Base-by-base conservation (phyloP, 35 echinoderm and acorn worm genomes). In the Anneissia japonica region DNA sequence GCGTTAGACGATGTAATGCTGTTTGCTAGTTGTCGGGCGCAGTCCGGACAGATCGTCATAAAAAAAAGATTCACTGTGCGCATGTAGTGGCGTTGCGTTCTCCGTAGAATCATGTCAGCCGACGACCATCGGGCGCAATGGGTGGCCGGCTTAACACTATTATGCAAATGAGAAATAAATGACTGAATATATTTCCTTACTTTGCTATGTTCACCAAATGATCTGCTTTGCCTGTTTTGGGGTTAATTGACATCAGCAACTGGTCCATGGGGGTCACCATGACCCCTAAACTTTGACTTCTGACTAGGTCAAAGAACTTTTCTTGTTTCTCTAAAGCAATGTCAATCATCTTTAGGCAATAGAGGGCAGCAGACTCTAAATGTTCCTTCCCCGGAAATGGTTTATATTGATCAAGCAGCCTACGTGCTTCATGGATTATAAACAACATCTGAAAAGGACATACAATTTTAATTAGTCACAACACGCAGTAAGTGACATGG, bases 181-280 rank as follows among this genome's bases (percentile, higher is more conserved):
- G n/a, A n/a, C n/a, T n/a, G n/a, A n/a, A n/a, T n/a, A 29, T 37
- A 82, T 0, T 21, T 43, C 83, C 90, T 84, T 77, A 99, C 96
- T 94, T 93, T 76, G 92, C 86, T 79, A 99, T 85, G 46, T 94
- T 86, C 29, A 93, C 89, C 26, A 99, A 81, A 56, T 99, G 96
- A 46, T 99, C 96, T 32, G 96, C 92, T 32, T 86, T 88, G 37
- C 89, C 89, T 0, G 96, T 86, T 6, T 90, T 78, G 26, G 92
- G 91, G 46, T 93, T 98, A 76, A 98, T 98, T 0, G 87, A 89
- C 95, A 98, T 93, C 36, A 98, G 75, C 6, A 98, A 75, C 55
- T 93, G 87, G 74, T 94, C 92, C 86, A 98, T 86, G 3, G 91
- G 89, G n/a, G 85, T 93, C 6, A 93, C 92, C 78, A 98, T 84